Evolutionary conservation across 2,113 vertebrate species (phyloP).

Genomic region (Ramphastos sulfuratus): DNA sequence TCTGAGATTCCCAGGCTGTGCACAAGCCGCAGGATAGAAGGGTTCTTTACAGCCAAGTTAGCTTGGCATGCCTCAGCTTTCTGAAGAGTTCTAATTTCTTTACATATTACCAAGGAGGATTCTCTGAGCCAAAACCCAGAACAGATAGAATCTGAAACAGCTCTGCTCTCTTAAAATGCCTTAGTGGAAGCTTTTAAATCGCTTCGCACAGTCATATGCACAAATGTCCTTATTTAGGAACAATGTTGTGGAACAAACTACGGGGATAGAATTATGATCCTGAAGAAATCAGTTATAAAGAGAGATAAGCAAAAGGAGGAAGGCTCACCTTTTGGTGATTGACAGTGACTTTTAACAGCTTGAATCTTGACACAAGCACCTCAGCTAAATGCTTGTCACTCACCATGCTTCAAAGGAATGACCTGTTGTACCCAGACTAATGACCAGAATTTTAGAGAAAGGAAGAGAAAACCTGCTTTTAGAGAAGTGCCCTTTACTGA

Average conservation of each 20-base stretch:
- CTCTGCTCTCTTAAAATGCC: not conserved
- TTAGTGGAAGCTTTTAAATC: slow-evolving; percentile 2
- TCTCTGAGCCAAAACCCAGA: slow-evolving; percentile 31
- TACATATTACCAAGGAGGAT: slow-evolving; percentile 24
- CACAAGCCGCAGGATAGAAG: not conserved
- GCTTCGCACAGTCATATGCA: not conserved
- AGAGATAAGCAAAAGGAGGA: slow-evolving; percentile 37
- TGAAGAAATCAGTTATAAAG: slow-evolving; percentile 13
- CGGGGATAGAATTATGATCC: not conserved
- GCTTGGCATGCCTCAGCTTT: not conserved
- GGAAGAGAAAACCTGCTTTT: slow-evolving; percentile 18
- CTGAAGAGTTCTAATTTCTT: not conserved
- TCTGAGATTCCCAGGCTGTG: not conserved
- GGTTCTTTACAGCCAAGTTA: not conserved
- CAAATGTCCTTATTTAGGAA: not conserved
- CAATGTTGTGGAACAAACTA: not conserved
- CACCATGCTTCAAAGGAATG: not conserved
- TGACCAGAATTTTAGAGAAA: not conserved
- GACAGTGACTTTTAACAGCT: slow-evolving; percentile 52
- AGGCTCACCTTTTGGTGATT: slow-evolving; percentile 40
- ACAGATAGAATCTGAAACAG: slow-evolving; percentile 8
- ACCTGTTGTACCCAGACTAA: not conserved
- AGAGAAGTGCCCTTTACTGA: not conserved
- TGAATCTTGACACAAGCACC: slow-evolving; percentile 19
- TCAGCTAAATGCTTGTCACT: slow-evolving; percentile 32